Evolutionary conservation across 2,797 vertebrate genomes (phyloP).

Genomic region (Esox masquinongy): DNA sequence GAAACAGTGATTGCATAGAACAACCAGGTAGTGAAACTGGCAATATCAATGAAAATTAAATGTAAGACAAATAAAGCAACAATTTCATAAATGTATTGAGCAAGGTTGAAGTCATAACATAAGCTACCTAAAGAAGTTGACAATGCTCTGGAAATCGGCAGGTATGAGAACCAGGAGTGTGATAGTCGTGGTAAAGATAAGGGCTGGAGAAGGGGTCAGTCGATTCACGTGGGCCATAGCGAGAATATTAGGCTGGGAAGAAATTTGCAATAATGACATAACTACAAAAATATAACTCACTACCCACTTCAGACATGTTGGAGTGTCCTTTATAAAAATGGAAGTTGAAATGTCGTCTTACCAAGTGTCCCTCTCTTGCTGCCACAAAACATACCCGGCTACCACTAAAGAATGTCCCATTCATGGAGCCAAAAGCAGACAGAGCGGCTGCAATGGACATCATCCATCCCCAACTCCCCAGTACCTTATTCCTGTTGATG

Average conservation of each 20-base stretch:
- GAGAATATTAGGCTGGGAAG: constrained; percentile 82
- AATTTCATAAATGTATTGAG: neutral
- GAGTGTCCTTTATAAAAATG: neutral
- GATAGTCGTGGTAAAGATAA: constrained; percentile 81
- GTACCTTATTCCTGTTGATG: constrained; percentile 80
- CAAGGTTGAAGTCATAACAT: neutral
- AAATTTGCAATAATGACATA: neutral
- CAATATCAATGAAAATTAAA: neutral
- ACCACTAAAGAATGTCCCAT: constrained; percentile 84
- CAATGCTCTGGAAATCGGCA: constrained; percentile 82
- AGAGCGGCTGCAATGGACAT: constrained; percentile 85
- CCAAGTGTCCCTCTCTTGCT: constrained; percentile 89
- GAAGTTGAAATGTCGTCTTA: constrained; percentile 56
- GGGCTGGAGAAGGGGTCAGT: constrained; percentile 84
- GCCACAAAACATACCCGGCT: constrained; percentile 84
- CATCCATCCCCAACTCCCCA: constrained; percentile 88
- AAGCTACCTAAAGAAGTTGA: constrained; percentile 88
- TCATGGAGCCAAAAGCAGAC: constrained; percentile 86
- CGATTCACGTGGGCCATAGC: constrained; percentile 82
- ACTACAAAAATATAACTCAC: neutral
- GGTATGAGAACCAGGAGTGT: constrained; percentile 83
- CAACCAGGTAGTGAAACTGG: constrained; percentile 87
- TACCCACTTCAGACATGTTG: neutral
- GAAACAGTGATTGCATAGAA: constrained; percentile 82
- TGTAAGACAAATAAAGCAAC: neutral